Evolutionary conservation across 2,797 vertebrate genomes (phyloP), one percentile per base, ranked within the genome.

Genomic region (Enteromius anoplus): DNA sequence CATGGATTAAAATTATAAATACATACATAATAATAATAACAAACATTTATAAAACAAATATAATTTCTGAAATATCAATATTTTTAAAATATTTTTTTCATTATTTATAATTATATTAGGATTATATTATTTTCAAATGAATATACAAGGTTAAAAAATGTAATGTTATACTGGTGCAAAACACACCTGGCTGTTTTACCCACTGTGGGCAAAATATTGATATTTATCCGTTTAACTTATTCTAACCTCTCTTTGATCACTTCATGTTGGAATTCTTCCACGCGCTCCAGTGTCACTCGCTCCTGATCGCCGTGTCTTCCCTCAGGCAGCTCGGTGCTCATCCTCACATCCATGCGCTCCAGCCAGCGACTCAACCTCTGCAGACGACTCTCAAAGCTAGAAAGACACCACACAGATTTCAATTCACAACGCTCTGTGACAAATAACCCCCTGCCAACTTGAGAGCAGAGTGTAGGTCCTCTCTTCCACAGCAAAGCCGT

Each of bases 261-360:
- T 86, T 98, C 97, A 88, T 97, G 96, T 70, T 97, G 94, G 89
- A 97, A 97, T 90, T 96, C 95, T 90, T 98, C 97, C 60, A 97
- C 94, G 86, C 96, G 97, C 85, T 97, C 95, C 0, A 98, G 94
- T 83, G 95, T 93, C 0, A 94, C 96, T 91, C 96, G 97, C 88
- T 98, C 97, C 14, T 95, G 91, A 81, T 97, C 92, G 19, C 93
- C 92, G 51, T 96, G 97, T 45, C 87, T 94, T 76, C 95, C 95
- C 81, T 96, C 97, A 11, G 96, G 90, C 73, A 95, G 91, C 91
- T 99, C 97, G 7, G 95, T 94, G 75, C 82, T 94, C 91, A 98
- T 92, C 88, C 94, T 96, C 91, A 97, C 96, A 75, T 97, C 95
- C 95, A 97, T 96, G 75, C 96, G 94, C 81, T 90, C 95, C 88